Conservation (phyloP, 2,797 vertebrate species). For the Melanotaenia maccullochi region DNA sequence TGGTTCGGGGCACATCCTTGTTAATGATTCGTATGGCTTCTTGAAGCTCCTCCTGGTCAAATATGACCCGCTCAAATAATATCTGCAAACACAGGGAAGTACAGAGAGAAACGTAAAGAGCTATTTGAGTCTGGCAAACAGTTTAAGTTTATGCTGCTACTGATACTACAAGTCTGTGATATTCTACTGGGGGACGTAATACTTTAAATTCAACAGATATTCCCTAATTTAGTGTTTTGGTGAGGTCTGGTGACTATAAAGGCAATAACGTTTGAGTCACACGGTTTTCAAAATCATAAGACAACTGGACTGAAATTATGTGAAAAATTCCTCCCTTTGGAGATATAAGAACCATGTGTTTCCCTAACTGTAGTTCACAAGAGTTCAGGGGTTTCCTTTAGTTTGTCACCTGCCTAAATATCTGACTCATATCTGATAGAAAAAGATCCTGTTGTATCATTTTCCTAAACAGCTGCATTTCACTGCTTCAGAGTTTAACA, state of each 20-base stretch:
- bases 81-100: constrained; percentile 65
- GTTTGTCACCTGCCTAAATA: background rate
- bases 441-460: constrained; percentile 36
- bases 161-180: background rate
- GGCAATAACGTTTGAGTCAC: background rate
- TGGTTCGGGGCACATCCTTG: constrained; percentile 85
- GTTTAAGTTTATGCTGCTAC: background rate
- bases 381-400: background rate
- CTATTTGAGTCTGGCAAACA: background rate
- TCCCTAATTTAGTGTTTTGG: background rate
- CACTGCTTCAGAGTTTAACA: background rate
- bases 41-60: constrained; percentile 79
- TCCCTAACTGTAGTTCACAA: background rate
- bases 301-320: background rate
- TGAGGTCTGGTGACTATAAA: background rate
- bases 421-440: too few species aligned
- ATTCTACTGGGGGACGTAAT: background rate
- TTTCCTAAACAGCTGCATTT: constrained; percentile 18
- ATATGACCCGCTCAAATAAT: constrained; percentile 79
- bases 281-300: background rate
- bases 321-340: background rate
- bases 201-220: background rate
- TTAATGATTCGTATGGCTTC: constrained; percentile 86
- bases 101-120: background rate
- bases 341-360: background rate